Evolutionary conservation across 2,797 vertebrate species (phyloP), one percentile per base, ranked within the genome.

Genomic region (Pogoniulus pusillus): DNA sequence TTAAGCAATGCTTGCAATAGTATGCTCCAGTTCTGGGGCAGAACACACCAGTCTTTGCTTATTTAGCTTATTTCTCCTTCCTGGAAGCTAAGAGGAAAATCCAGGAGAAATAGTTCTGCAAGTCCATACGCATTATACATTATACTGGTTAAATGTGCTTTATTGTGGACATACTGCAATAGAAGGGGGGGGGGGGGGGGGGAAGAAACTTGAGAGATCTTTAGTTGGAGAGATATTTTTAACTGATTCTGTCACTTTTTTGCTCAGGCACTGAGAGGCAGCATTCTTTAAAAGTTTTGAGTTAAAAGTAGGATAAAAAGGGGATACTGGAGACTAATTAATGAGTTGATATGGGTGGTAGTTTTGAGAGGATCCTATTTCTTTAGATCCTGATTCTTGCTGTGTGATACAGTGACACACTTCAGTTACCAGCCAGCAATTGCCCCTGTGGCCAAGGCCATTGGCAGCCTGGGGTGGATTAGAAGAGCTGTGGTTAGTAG

Each of bases 341-440:
- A 77, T 84, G 93, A 85, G 71, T 92, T 64, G 70, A 55, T 59
- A 30, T 59, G 29, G 15, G 12, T 78, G 86, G 51, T 53, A 89
- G 45, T 71, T 91, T 41, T 68, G 63, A 69, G 84, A 5, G 16
- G 43, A 79, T 88, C 64, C 62, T 82, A 1, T 89, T 95, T 89
- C 57, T 94, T 93, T 68, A 90, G 41, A 41, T 90, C 90, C 49
- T 12, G 18, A 53, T 83, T 94, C 68, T 62, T n/a, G 59, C 32
- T 35, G 51, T 59, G 20, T 54, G 29, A 13, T 32, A 65, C 71
- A 82, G 89, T 73, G 8, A 51, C 26, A 23, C 84, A 73, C 72
- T 84, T 65, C 51, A 86, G 65, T 20, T 70, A 24, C 7, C 47
- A 47, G 47, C 47, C 22, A 47, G 47, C 22, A 24, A 47, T 22